Conservation (phyloP, 2,888 invertebrate species). For the Amblyteles armatorius region DNA sequence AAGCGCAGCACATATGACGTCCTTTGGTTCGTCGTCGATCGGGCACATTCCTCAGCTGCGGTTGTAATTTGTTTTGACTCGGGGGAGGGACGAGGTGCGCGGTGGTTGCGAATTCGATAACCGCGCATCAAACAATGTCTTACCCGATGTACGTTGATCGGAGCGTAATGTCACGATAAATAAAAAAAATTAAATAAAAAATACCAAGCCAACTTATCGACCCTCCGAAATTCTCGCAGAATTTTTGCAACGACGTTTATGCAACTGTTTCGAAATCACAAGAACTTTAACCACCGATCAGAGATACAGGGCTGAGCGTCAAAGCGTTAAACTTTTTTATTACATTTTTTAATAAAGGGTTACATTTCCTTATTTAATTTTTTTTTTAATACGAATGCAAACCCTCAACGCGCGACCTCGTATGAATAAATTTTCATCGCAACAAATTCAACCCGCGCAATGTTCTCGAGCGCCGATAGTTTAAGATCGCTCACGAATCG, state of each 20-base stretch:
- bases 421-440: neutral
- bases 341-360: neutral
- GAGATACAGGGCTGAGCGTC: neutral
- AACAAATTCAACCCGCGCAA: neutral
- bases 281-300: neutral
- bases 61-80: conserved; percentile 54
- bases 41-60: conserved; percentile 56
- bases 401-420: no score
- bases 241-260: no score
- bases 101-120: conserved; percentile 11
- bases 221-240: no score
- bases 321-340: neutral
- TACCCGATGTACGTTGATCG: conserved; percentile 6
- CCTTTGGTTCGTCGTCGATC: neutral
- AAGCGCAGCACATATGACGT: conserved; percentile 42
- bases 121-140: neutral
- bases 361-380: neutral
- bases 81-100: conserved; percentile 24
- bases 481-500: conserved; percentile 36
- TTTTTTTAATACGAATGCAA: no score
- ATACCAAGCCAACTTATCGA: neutral
- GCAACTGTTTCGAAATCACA: no score
- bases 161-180: neutral
- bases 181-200: neutral
- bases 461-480: conserved; percentile 4